Evolutionary conservation across 1,140 invertebrate genomes (phyloP).

Genomic region (Stenopsyche tienmushanensis): DNA sequence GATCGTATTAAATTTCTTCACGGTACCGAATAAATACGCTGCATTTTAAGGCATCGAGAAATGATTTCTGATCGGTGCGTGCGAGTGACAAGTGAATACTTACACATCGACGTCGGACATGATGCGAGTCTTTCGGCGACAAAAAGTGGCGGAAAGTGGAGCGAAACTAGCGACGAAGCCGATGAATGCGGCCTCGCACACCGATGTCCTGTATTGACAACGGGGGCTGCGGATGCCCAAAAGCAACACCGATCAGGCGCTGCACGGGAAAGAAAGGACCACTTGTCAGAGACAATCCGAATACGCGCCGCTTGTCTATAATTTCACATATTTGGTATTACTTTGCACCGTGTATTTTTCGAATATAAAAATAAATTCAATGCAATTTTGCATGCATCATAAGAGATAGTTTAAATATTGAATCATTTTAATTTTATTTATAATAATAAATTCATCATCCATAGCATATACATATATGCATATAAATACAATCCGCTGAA

Average conservation of each 20-base stretch:
- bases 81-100: too few species aligned
- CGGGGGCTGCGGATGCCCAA: background rate
- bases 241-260: background rate
- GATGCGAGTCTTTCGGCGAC: conserved; percentile 5
- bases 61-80: conserved; percentile 24
- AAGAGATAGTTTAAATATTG: background rate
- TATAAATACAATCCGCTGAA: too few species aligned
- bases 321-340: background rate
- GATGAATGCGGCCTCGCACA: background rate
- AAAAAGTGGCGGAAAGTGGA: background rate
- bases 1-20: too few species aligned
- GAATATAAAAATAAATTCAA: background rate
- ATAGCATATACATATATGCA: background rate
- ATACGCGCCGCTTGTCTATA: background rate
- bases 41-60: conserved; percentile 15
- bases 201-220: background rate
- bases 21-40: too few species aligned
- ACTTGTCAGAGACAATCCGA: background rate
- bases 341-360: background rate
- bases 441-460: too few species aligned
- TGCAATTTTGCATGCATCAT: background rate
- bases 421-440: too few species aligned
- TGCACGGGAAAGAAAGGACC: background rate
- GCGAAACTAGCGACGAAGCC: background rate
- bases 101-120: conserved; percentile 41